Evolutionary conservation across 2,113 vertebrate species (phyloP), one percentile per base, ranked within the genome.

Genomic region (Hydrochoerus hydrochaeris): DNA sequence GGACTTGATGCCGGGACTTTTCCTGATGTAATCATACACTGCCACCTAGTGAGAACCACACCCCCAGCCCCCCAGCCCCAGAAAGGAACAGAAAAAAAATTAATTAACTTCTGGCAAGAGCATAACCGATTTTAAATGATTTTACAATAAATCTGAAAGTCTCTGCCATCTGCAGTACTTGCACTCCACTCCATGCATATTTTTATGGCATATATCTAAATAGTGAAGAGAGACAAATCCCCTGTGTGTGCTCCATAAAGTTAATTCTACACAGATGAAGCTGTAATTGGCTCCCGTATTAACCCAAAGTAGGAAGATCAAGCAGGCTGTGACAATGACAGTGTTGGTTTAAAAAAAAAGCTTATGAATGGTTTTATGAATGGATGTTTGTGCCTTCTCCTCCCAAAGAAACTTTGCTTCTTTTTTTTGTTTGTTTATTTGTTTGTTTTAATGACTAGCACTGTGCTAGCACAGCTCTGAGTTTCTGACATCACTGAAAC

Each of bases 1-100:
- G 20, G 98, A 87, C 96, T 96, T 90, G 60, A 95, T 94, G 82
- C 80, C 75, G 7, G 98, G 98, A 90, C 98, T 99, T 95, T 98
- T 99, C 99, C 99, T 99, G 98, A 99, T 98, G 95, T 99, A 99
- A 98, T 99, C 99, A 97, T 98, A 99, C 98, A 99, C 99, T 97
- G 99, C 98, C 98, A 99, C 99, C 99, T 99, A 98, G 98, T 98
- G 97, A 99, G 98, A 98, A 98, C 88, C 88, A 85, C 46, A 98
- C 91, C 97, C 41, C 1, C 2, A 32, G 32, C 60, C 96, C 32
- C 97, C 98, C 97, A 89, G 35, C 49, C 95, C 94, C 71, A 60
- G 35, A 82, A 75, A 95, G 96, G 62, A 96, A 81, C 10, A 94
- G 49, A 90, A 97, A 98, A 77, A 95, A 98, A 97, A 97, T 98